phyloP scores from a whole-genome alignment of 2,888 invertebrate species.

The Leptinotarsa haldemani region DNA sequence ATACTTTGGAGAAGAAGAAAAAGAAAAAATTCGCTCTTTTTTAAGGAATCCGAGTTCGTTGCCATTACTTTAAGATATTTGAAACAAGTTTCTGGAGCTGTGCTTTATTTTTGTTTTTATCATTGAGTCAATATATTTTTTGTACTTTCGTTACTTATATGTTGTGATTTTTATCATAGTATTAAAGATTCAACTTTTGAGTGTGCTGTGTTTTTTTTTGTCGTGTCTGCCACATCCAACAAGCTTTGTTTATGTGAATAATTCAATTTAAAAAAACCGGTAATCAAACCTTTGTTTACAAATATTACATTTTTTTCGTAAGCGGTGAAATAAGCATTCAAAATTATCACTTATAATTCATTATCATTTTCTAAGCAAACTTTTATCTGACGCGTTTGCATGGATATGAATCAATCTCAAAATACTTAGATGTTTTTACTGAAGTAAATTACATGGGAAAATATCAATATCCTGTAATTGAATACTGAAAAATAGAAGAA shows the following conservation, averaged over 20 bases:
- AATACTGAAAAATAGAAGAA: no score
- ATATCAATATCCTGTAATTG: no score
- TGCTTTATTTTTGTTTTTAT: conserved; percentile 41
- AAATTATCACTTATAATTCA: no score
- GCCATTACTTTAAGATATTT: conserved; percentile 32
- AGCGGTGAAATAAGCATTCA: no score
- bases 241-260: background rate
- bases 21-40: conserved; percentile 63
- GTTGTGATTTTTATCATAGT: conserved; percentile 44
- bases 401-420: no score
- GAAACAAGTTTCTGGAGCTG: conserved; percentile 34
- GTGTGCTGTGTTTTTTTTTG: background rate
- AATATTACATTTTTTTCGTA: no score
- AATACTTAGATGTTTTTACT: no score
- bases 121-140: conserved; percentile 42
- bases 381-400: background rate
- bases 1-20: conserved; percentile 67
- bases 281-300: no score
- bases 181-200: conserved; percentile 9
- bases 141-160: conserved; percentile 45
- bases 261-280: background rate
- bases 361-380: no score
- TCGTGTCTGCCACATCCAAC: background rate
- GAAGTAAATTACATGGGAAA: no score
- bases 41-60: conserved; percentile 36